phyloP scores from a whole-genome alignment of 2,888 invertebrate species.

The Caprella mutica region DNA sequence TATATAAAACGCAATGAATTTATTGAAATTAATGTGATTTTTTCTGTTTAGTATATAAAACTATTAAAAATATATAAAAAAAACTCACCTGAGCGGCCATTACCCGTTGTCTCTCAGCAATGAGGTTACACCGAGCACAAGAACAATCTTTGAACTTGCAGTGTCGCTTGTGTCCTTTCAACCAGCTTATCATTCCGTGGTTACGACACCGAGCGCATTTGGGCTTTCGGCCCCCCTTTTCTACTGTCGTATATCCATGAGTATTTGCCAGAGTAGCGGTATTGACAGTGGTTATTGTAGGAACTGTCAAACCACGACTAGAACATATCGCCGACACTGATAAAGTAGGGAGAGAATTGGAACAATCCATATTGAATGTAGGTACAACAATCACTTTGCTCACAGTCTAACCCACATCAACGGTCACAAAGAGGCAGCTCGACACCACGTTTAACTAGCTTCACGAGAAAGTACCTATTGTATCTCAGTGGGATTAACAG shows the following conservation, averaged over 20 bases:
- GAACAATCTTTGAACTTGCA: conserved; percentile 81
- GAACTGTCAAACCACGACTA: background rate
- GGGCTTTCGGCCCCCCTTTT: conserved; percentile 57
- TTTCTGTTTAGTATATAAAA: too few species aligned
- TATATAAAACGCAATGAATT: too few species aligned
- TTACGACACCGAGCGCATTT: conserved; percentile 87
- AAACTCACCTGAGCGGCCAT: conserved; percentile 84
- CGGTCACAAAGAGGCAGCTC: too few species aligned
- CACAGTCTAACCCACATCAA: too few species aligned
- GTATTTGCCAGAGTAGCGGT: conserved; percentile 11
- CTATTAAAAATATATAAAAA: too few species aligned
- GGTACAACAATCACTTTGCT: too few species aligned
- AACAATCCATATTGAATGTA: too few species aligned
- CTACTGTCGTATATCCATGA: conserved; percentile 33
- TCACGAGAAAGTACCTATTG: too few species aligned
- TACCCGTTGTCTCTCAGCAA: conserved; percentile 70
- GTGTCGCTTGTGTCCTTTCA: conserved; percentile 87
- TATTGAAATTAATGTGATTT: too few species aligned
- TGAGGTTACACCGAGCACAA: conserved; percentile 87
- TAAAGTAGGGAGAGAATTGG: background rate
- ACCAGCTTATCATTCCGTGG: conserved; percentile 87
- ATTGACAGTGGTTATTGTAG: background rate
- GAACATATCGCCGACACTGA: background rate
- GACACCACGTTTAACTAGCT: too few species aligned
- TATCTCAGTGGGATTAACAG: too few species aligned